Conservation (phyloP, 2,888 invertebrate genomes). For the Thecocarcelia acutangulata region DNA sequence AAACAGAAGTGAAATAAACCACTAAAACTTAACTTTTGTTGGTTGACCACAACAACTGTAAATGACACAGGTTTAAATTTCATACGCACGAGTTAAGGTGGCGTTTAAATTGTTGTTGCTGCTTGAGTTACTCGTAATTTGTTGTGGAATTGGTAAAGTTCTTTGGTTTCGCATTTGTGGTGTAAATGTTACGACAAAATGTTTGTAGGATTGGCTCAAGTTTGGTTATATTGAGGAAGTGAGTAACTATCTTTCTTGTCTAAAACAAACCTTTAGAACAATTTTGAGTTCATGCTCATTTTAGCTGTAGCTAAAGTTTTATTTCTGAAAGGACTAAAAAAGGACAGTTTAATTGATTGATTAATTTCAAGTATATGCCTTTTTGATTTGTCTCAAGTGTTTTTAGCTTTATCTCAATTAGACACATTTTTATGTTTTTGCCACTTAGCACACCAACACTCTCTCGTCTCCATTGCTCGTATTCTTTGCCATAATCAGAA, state of each 20-base stretch:
- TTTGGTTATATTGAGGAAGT: no score
- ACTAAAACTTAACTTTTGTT: constrained; percentile 52
- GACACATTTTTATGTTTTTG: constrained; percentile 6
- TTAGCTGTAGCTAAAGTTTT: background rate
- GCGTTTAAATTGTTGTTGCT: constrained; percentile 25
- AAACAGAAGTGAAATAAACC: constrained; percentile 32
- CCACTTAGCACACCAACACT: background rate
- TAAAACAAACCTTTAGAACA: no score
- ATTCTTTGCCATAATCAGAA: background rate
- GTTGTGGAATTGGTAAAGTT: constrained; percentile 19
- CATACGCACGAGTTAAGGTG: constrained; percentile 47
- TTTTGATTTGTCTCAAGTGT: constrained; percentile 8
- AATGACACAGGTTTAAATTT: constrained; percentile 58
- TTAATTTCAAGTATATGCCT: background rate
- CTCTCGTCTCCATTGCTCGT: background rate
- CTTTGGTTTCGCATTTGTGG: background rate
- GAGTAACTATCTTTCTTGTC: no score
- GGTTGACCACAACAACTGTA: constrained; percentile 62
- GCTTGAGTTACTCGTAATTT: background rate
- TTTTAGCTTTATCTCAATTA: constrained; percentile 4
- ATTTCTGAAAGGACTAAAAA: background rate
- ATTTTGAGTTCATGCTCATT: background rate
- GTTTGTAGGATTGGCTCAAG: no score
- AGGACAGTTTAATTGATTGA: constrained; percentile 16
- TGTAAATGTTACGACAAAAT: no score